A percentile compares a stretch with the other conserved stretches of the same genome.
Evolutionary conservation across 2,888 invertebrate species (phyloP).

Genomic region (Sarcophaga caerulescens): DNA sequence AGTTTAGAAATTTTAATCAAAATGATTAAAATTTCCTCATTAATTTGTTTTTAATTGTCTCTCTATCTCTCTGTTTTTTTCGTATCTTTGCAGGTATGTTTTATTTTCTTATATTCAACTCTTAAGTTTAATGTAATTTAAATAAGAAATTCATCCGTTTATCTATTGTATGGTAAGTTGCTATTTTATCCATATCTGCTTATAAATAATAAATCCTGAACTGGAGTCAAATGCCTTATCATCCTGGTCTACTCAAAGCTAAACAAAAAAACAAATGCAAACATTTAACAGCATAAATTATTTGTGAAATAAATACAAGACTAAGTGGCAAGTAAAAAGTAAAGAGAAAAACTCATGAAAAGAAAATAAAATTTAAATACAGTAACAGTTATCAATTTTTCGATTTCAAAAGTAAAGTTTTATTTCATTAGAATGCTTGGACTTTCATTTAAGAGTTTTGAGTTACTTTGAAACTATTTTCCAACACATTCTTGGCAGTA

Average conservation of each 20-base stretch:
- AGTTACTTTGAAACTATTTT: too few relatives aligned
- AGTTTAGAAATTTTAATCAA: too few relatives aligned
- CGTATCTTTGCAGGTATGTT: slow-evolving; percentile 39
- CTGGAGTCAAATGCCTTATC: neutral
- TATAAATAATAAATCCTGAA: slow-evolving; percentile 20
- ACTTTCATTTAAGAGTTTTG: too few relatives aligned
- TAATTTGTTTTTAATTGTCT: neutral
- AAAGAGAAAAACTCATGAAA: neutral
- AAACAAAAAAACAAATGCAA: neutral
- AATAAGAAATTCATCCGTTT: neutral
- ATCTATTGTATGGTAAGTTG: slow-evolving; percentile 19
- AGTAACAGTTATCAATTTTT: too few relatives aligned
- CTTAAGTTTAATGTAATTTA: neutral
- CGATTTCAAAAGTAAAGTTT: too few relatives aligned
- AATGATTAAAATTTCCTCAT: neutral
- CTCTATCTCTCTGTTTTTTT: neutral
- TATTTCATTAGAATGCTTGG: too few relatives aligned
- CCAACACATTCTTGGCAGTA: too few relatives aligned
- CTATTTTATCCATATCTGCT: neutral
- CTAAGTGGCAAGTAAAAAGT: too few relatives aligned
- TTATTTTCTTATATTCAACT: neutral
- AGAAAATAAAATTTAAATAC: neutral
- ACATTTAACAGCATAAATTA: neutral
- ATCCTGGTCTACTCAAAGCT: neutral
- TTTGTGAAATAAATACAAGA: slow-evolving; percentile 8